A percentile compares a stretch with the other conserved stretches of the same genome.
Conservation (phyloP, 2,113 vertebrate genomes). For the Excalfactoria chinensis region DNA sequence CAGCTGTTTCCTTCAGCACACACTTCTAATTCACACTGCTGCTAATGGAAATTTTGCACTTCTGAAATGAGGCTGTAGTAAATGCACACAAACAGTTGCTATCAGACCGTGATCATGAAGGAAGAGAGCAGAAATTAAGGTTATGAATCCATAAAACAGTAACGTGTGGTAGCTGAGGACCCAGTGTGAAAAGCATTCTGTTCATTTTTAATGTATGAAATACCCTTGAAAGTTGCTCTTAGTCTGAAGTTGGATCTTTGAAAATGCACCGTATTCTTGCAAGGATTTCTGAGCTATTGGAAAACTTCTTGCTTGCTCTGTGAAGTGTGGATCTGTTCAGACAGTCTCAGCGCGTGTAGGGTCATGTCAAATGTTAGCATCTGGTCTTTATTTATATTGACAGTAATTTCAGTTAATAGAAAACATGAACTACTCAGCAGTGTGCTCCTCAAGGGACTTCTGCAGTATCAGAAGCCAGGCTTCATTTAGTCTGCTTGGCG, state of each 20-base stretch:
- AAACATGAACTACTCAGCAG: conserved; percentile 10
- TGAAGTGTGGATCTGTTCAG: background rate
- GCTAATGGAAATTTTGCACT: background rate
- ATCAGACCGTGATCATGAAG: background rate
- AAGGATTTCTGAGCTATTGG: background rate
- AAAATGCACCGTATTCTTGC: background rate
- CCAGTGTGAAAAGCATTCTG: background rate
- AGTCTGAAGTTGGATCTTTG: background rate
- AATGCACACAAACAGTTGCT: background rate
- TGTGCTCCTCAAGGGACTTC: conserved; percentile 2
- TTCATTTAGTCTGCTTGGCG: conserved; percentile 12
- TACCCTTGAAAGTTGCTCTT: background rate
- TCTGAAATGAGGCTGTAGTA: background rate
- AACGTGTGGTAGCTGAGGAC: background rate
- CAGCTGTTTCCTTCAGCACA: background rate
- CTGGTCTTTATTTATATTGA: conserved; percentile 42
- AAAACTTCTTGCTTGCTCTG: background rate
- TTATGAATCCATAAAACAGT: background rate
- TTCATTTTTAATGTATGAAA: background rate
- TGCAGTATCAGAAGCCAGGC: conserved; percentile 16
- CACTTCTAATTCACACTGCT: background rate
- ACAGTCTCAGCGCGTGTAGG: background rate
- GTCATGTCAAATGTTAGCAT: conserved; percentile 30
- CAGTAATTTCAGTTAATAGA: conserved; percentile 61
- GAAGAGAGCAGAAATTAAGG: background rate